Evolutionary conservation across 2,113 vertebrate species (phyloP), one percentile per base, ranked within the genome.

Genomic region (Polypterus senegalus): DNA sequence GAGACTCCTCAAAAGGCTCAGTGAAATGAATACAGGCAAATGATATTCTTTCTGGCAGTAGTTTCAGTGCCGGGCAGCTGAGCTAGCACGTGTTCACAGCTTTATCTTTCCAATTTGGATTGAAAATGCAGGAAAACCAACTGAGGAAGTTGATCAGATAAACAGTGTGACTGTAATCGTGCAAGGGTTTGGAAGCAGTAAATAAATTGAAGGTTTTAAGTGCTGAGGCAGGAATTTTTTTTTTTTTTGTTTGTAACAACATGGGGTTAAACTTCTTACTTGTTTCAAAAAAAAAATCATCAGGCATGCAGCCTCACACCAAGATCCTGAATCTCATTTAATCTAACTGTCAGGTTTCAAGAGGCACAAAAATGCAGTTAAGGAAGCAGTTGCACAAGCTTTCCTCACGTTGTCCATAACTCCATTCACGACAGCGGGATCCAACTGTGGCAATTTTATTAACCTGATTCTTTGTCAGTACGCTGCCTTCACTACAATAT

Each of bases 241-340:
- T 45, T 45, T 58, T 5, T 43, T 45, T 7, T 43, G 43, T 45
- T 45, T 58, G 5, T 58, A 58, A 9, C 56, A 58, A 45, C 27
- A 3, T 44, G 27, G 56, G 27, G 56, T 45, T 44, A 58, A 58
- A 27, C 8, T 58, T 58, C 43, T 58, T 27, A 58, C 46, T 11
- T 58, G 46, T 58, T 58, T 58, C 46, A 58, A 8, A 8, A 27
- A 58, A 58, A 45, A 58, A 58, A 58, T 27, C 56, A 58, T 58
- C n/a, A 45, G n/a, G n/a, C 56, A 58, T 8, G 27, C 46, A 45
- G n/a, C 46, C 46, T 51, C 48, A 47, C 59, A 51, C 10, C 49
- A 27, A 55, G 54, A 9, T 55, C 54, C 54, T 3, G 54, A 11
- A 55, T 11, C 54, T 55, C 9, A 27, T 55, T 9, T 55, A 55